Percentiles rank a stretch among this genome's conserved stretches.
Evolutionary conservation across 2,888 invertebrate genomes (phyloP).

Genomic region (Habroteleia sp.): DNA sequence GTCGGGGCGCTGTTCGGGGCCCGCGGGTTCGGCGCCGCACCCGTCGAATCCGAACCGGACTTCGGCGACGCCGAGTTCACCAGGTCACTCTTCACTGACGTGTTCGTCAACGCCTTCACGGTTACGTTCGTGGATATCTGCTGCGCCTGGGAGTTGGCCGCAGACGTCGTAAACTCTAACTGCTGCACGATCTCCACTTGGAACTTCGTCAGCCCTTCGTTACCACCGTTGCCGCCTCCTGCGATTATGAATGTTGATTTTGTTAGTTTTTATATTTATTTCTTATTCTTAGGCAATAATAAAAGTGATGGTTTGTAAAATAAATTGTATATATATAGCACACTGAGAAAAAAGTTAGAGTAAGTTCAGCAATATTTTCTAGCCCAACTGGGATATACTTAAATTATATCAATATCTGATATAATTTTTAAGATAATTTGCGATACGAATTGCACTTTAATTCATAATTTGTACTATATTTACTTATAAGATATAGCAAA

Average conservation of each 20-base stretch:
- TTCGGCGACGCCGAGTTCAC: conserved; percentile 81
- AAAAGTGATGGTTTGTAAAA: too few relatives aligned
- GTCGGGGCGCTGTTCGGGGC: conserved; percentile 73
- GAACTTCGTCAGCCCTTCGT: conserved; percentile 85
- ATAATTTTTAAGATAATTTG: too few relatives aligned
- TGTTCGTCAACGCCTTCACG: conserved; percentile 90
- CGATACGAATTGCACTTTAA: too few relatives aligned
- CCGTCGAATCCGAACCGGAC: conserved; percentile 81
- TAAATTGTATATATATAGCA: too few relatives aligned
- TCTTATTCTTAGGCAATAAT: too few relatives aligned
- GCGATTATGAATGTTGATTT: too few relatives aligned
- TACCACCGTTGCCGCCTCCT: conserved; percentile 72
- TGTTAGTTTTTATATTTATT: background rate
- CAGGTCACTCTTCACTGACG: conserved; percentile 85
- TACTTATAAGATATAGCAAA: too few relatives aligned
- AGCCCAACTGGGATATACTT: too few relatives aligned
- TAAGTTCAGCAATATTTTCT: too few relatives aligned
- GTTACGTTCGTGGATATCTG: conserved; percentile 96
- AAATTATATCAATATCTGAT: too few relatives aligned
- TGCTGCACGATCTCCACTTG: conserved; percentile 96
- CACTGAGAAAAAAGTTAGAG: too few relatives aligned
- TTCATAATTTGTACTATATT: too few relatives aligned
- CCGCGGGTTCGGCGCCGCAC: conserved; percentile 69
- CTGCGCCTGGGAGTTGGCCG: conserved; percentile 92
- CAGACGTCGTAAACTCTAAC: conserved; percentile 93